Conservation (phyloP, 2,797 vertebrate species). For the Micropoecilia bifurca region DNA sequence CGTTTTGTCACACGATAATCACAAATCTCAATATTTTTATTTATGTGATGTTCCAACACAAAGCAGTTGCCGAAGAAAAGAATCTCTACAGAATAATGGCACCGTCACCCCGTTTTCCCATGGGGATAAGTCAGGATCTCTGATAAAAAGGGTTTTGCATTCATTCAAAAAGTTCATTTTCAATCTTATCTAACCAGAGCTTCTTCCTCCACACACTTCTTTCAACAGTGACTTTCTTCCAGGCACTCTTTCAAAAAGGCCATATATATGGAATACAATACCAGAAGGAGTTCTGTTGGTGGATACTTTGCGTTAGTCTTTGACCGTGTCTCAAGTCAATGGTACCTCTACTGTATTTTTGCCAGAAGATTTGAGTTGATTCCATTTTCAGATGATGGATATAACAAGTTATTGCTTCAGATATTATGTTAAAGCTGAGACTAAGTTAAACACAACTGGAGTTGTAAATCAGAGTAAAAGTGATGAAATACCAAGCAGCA, state of each 20-base stretch:
- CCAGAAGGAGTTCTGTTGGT: neutral
- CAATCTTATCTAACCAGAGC: neutral
- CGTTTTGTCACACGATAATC: neutral
- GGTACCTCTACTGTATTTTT: neutral
- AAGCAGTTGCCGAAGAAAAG: neutral
- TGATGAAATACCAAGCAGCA: neutral
- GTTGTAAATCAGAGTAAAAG: neutral
- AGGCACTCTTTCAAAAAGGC: neutral
- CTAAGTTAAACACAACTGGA: neutral
- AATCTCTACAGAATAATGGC: neutral
- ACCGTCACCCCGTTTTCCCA: neutral
- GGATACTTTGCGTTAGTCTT: neutral
- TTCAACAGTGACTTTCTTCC: neutral
- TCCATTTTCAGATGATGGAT: neutral
- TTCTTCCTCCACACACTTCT: neutral
- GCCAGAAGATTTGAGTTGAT: neutral
- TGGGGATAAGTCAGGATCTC: neutral
- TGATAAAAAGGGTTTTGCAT: neutral
- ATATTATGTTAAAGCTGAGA: neutral
- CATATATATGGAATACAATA: neutral
- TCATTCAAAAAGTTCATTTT: neutral
- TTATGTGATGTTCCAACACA: neutral
- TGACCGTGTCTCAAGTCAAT: neutral
- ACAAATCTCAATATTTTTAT: neutral
- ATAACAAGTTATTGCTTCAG: neutral